Evolutionary conservation across 2,888 invertebrate species (phyloP).

Genomic region (Thelaira solivaga): DNA sequence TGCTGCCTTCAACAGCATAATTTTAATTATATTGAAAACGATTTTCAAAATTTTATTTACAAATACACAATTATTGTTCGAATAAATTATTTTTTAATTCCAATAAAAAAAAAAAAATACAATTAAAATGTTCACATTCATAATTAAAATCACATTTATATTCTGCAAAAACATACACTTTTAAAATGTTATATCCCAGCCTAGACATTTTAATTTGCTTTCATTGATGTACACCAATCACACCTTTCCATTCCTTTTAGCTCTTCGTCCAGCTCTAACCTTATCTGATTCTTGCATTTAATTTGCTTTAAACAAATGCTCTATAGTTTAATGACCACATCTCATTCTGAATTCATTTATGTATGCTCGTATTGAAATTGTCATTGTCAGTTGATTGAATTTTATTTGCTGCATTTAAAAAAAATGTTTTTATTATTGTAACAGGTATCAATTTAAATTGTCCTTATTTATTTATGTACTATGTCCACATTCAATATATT

Average conservation of each 20-base stretch:
- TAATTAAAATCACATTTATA: conserved; percentile 47
- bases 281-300: not conserved
- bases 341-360: not conserved
- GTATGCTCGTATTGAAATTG: conserved; percentile 27
- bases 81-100: no score
- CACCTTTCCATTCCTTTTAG: not conserved
- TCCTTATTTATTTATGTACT: conserved; percentile 42
- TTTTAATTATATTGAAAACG: no score
- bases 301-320: not conserved
- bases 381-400: conserved; percentile 44
- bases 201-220: not conserved
- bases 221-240: no score
- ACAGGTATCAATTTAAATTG: conserved; percentile 56
- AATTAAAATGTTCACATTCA: conserved; percentile 30
- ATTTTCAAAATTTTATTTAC: no score
- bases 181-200: not conserved
- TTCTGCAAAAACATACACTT: conserved; percentile 36
- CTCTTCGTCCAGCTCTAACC: not conserved
- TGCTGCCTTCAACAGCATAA: no score
- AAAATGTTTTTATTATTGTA: conserved; percentile 28
- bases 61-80: no score
- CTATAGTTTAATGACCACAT: not conserved
- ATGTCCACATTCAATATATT: not conserved
- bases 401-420: conserved; percentile 26
- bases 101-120: not conserved